Evolutionary conservation across 2,113 vertebrate species (phyloP).

Genomic region (Mastomys coucha): DNA sequence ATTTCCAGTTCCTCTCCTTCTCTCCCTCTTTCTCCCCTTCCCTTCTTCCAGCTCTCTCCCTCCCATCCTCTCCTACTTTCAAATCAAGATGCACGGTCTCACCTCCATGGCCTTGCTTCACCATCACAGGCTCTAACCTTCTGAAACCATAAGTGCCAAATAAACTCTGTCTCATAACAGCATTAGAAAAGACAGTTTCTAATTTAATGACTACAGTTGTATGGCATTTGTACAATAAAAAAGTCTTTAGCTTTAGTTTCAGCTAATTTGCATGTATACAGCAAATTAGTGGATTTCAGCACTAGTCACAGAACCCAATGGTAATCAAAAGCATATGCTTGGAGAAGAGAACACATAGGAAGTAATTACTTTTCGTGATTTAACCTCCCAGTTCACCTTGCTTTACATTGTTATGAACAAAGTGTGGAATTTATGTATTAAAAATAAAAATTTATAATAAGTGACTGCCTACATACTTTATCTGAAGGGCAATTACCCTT

Average conservation of each 20-base stretch:
- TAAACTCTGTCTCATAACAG: not conserved
- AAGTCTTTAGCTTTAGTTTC: constrained; percentile 18
- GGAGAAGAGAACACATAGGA: constrained; percentile 55
- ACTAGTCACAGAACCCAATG: not conserved
- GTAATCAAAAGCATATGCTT: constrained; percentile 13
- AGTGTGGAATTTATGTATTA: constrained; percentile 66
- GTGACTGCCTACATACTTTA: constrained; percentile 63
- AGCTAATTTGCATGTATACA: not conserved
- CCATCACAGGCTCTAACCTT: not conserved
- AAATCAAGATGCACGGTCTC: not conserved
- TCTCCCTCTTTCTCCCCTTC: not conserved
- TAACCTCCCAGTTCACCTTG: constrained; percentile 50
- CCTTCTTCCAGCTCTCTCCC: not conserved
- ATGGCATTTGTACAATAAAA: not conserved
- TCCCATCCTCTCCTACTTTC: not conserved
- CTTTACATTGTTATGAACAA: constrained; percentile 75
- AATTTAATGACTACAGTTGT: constrained; percentile 37
- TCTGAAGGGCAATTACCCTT: constrained; percentile 69
- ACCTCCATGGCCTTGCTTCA: not conserved
- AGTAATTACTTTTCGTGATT: constrained; percentile 59
- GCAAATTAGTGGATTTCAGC: not conserved
- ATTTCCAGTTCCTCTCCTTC: not conserved
- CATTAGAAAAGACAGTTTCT: not conserved
- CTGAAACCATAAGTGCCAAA: not conserved
- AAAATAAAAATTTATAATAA: constrained; percentile 64